Evolutionary conservation across 2,888 invertebrate genomes (phyloP), one percentile per base, ranked within the genome.

Genomic region (Mimachlamys varia): DNA sequence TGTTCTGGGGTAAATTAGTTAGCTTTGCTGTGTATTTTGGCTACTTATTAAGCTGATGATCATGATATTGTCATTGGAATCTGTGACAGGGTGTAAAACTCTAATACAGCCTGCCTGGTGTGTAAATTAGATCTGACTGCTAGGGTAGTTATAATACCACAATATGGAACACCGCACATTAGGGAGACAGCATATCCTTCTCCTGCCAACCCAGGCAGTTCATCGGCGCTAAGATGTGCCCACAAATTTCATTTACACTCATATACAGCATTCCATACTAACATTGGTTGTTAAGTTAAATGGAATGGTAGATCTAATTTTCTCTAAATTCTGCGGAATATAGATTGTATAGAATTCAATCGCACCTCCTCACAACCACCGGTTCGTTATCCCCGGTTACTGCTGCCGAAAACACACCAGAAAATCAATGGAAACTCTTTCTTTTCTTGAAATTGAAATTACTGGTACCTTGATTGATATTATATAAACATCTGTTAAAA

Each of bases 261-360:
- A 76, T 76, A 22, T 62, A 62, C 33, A 76, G 10, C 76, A 76
- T 76, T 76, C 76, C 76, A 22, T 27, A 33, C 33, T 33, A 76
- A 76, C 76, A 76, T 27, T 7, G 76, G 22, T 76, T 27, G 76
- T 33, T 76, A 76, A 27, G 76, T 27, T 33, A 22, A 76, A 76
- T 76, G 76, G 76, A 76, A 76, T 33, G 33, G 76, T 33, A 76
- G 76, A 76, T 76, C 76, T 76, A 76, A 76, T 76, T 76, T 76
- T 76, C 76, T 76, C 33, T 76, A 76, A 76, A 76, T 76, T 33
- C 33, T 33, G 27, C 12, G 27, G 76, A 76, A 76, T 76, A 33
- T 33, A 76, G 76, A 76, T 62, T n/a, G 62, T 27, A 22, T 33
- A 76, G 33, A 27, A 33, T 33, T 76, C 33, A 76, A 53, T 19